These are phyloP conservation scores for Amphipoea oculea DNA, from an alignment of 2,888 invertebrate species.

Conservation along the genomic window DNA sequence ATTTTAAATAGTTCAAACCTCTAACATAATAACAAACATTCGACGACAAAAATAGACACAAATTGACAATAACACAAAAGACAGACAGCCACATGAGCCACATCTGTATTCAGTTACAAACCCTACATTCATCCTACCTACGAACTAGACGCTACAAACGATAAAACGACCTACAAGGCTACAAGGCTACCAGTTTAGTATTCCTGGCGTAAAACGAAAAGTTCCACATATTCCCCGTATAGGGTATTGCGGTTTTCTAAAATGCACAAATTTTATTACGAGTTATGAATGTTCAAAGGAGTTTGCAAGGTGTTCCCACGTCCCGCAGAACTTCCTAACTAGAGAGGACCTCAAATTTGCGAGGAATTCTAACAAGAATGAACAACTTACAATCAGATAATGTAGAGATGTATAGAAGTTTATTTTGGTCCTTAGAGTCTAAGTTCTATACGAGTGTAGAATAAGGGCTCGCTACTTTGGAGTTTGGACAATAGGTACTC, in stretches of 20 bases:
- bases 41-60: conserved; percentile 1
- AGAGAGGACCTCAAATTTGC: conserved; percentile 46
- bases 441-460: conserved; percentile 29
- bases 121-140: not conserved
- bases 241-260: conserved; percentile 56
- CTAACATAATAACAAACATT: not conserved
- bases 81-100: conserved; percentile 26
- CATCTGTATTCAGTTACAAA: conserved; percentile 40
- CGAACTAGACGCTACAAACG: conserved; percentile 27
- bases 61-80: conserved; percentile 35
- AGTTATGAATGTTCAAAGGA: conserved; percentile 64
- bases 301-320: conserved; percentile 50
- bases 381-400: conserved; percentile 55
- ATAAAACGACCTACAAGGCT: conserved; percentile 38
- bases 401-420: conserved; percentile 37
- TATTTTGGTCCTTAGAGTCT: conserved; percentile 32
- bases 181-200: conserved; percentile 53
- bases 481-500: not conserved
- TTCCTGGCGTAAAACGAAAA: conserved; percentile 55
- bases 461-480: conserved; percentile 16
- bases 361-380: conserved; percentile 49
- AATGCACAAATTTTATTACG: conserved; percentile 63
- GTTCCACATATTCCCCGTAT: conserved; percentile 56
- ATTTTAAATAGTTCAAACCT: too few species aligned
- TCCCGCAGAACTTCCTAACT: conserved; percentile 54